phyloP scores from a whole-genome alignment of 2,797 vertebrate species.

The Onychomys torridus region DNA sequence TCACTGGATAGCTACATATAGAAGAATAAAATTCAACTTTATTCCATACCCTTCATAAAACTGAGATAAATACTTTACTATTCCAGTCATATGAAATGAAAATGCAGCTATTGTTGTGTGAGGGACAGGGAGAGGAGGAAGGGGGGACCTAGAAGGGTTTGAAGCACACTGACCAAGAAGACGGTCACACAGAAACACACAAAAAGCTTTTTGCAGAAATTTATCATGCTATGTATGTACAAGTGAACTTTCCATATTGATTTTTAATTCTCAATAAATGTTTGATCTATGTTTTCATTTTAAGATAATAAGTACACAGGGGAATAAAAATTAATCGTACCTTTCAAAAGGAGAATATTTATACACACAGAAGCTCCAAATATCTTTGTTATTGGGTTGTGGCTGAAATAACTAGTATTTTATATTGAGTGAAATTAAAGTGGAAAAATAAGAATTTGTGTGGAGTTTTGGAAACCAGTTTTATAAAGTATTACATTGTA shows the following conservation, averaged over 20 bases:
- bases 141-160: neutral
- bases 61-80: neutral
- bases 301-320: neutral
- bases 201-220: neutral
- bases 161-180: neutral
- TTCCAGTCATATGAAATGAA: neutral
- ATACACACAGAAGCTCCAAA: neutral
- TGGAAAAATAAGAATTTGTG: neutral
- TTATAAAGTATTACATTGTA: conserved; percentile 26
- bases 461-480: neutral
- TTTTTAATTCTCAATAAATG: neutral
- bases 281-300: neutral
- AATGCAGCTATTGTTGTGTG: neutral
- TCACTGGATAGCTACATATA: no score
- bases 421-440: neutral
- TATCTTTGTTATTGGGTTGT: neutral
- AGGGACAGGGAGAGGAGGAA: neutral
- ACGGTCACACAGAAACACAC: neutral
- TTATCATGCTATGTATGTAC: neutral
- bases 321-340: neutral
- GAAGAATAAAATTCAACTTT: neutral
- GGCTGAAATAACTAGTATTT: conserved; percentile 14
- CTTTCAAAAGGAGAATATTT: neutral
- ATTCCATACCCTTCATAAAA: neutral
- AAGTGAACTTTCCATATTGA: neutral